Evolutionary conservation across 1,140 invertebrate species (phyloP).

Genomic region (Delia radicum): DNA sequence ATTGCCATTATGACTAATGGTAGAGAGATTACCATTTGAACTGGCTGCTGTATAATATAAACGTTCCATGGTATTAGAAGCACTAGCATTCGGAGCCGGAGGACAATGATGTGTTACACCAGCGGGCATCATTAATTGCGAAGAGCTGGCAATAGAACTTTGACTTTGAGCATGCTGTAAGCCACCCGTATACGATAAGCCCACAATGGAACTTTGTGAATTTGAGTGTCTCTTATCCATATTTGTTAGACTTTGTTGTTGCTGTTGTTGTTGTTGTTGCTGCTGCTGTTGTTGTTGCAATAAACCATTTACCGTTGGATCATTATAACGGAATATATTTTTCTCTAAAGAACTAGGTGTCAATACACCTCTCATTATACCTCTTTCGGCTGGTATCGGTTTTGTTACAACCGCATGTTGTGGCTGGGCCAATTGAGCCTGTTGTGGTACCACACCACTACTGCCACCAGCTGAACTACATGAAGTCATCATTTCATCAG

Average conservation of each 20-base stretch:
- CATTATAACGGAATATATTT: constrained; percentile 68
- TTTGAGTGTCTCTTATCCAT: constrained; percentile 45
- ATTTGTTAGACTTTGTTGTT: constrained; percentile 24
- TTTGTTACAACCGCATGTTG: constrained; percentile 50
- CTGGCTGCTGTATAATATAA: constrained; percentile 37
- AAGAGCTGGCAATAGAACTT: constrained; percentile 59
- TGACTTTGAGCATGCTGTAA: constrained; percentile 58
- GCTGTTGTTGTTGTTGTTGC: constrained; percentile 27
- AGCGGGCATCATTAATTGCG: constrained; percentile 51
- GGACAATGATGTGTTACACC: constrained; percentile 47
- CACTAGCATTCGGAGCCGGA: constrained; percentile 48
- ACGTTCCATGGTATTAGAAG: constrained; percentile 52
- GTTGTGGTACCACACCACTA: constrained; percentile 28
- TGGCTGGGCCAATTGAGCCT: constrained; percentile 44
- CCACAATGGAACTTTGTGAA: constrained; percentile 49
- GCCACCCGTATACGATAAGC: constrained; percentile 31
- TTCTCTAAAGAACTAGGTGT: constrained; percentile 58
- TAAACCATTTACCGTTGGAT: constrained; percentile 62
- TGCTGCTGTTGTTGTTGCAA: constrained; percentile 34
- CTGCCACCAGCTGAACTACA: constrained; percentile 16
- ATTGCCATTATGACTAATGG: constrained; percentile 37
- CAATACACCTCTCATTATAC: constrained; percentile 51
- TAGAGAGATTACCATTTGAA: constrained; percentile 38
- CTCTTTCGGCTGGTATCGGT: constrained; percentile 46
- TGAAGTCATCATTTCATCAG: constrained; percentile 29